These are phyloP conservation scores for Sesia apiformis DNA, from an alignment of 2,888 invertebrate species.

Conservation along the genomic window DNA sequence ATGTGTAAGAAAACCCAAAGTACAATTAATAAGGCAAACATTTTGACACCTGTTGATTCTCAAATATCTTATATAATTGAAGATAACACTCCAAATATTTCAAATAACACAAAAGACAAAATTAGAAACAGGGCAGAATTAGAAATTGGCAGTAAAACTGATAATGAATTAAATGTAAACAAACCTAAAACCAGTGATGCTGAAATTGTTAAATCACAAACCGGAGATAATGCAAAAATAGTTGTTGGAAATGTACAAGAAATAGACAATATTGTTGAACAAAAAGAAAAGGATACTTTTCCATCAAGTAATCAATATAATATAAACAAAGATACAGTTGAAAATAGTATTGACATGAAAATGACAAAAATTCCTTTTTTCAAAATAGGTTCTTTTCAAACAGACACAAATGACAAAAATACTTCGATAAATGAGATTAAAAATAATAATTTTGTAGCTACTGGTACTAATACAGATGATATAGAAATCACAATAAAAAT, in stretches of 20 bases:
- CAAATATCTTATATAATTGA: not conserved
- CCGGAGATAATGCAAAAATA: constrained; percentile 33
- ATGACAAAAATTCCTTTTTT: not conserved
- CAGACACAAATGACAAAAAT: no score
- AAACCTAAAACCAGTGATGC: not conserved
- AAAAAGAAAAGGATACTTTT: not conserved
- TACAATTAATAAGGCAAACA: constrained; percentile 1
- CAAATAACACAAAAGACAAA: constrained; percentile 2
- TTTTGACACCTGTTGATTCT: not conserved
- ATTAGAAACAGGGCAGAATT: not conserved
- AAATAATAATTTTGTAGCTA: constrained; percentile 7
- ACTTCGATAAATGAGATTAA: no score
- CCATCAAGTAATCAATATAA: not conserved
- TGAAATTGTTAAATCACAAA: not conserved
- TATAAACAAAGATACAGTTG: not conserved
- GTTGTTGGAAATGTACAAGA: constrained; percentile 13
- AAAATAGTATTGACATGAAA: constrained; percentile 14
- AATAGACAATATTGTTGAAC: constrained; percentile 1
- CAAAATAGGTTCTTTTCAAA: no score
- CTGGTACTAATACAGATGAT: constrained; percentile 28
- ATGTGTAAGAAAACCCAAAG: constrained; percentile 41
- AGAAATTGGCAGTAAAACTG: not conserved
- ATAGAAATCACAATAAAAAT: constrained; percentile 58
- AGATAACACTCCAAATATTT: constrained; percentile 17
- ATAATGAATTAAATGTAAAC: not conserved